These are phyloP conservation scores for Parasteatoda tepidariorum DNA, from an alignment of 1,140 invertebrate genomes.

Conservation along the genomic window DNA sequence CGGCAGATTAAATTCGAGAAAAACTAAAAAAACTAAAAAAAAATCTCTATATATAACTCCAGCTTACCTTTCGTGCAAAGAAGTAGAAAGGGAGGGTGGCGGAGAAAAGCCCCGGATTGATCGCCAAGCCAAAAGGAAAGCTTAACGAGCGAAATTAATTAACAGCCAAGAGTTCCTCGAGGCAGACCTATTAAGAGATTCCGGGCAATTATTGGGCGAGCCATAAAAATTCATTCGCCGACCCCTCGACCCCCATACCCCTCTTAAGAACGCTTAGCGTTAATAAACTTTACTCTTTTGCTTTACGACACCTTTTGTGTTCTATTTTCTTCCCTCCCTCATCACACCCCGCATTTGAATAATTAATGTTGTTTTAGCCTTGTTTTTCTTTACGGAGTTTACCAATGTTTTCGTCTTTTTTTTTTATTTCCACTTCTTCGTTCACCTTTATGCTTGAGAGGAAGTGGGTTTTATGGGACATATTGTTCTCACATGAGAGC, in stretches of 20 bases:
- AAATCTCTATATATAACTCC: background rate
- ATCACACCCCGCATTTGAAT: slow-evolving; percentile 30
- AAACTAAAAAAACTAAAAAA: background rate
- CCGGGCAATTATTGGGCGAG: slow-evolving; percentile 54
- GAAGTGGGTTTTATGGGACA: no score
- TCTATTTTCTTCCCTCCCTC: background rate
- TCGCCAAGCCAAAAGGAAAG: slow-evolving; percentile 28
- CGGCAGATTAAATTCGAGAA: background rate
- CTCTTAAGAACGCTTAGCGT: slow-evolving; percentile 47
- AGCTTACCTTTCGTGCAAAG: slow-evolving; percentile 6
- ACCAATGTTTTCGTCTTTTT: background rate
- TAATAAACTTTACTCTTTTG: slow-evolving; percentile 61
- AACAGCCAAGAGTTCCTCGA: slow-evolving; percentile 37
- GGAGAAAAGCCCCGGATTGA: slow-evolving; percentile 15
- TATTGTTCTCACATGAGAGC: no score
- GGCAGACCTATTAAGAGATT: slow-evolving; percentile 56
- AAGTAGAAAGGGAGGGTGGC: background rate
- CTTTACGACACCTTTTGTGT: slow-evolving; percentile 59
- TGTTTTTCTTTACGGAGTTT: background rate
- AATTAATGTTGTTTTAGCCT: slow-evolving; percentile 58
- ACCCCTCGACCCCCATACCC: background rate
- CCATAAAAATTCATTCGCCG: slow-evolving; percentile 55
- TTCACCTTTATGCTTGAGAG: no score
- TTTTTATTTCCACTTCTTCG: background rate
- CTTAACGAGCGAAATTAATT: slow-evolving; percentile 60